Evolutionary conservation across 1,140 invertebrate genomes (phyloP).

Genomic region (Eriosoma lanigerum): DNA sequence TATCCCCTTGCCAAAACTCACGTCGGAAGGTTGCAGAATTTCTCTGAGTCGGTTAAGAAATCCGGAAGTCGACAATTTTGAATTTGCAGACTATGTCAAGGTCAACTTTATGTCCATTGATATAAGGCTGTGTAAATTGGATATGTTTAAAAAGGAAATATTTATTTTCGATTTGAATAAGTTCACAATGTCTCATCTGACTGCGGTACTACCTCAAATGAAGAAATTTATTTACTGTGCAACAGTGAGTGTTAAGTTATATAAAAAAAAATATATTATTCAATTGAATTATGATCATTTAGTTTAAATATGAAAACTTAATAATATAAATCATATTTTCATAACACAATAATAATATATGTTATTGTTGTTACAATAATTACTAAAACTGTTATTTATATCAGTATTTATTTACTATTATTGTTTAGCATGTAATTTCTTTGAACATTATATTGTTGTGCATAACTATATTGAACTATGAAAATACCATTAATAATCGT

Average conservation of each 20-base stretch:
- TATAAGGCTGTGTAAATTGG: constrained; percentile 43
- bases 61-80: not conserved
- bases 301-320: too few relatives aligned
- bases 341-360: too few relatives aligned
- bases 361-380: too few relatives aligned
- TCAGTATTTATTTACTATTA: too few relatives aligned
- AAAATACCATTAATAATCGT: too few relatives aligned
- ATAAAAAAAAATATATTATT: too few relatives aligned
- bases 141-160: constrained; percentile 44
- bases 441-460: too few relatives aligned
- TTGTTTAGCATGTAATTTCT: too few relatives aligned
- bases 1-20: constrained; percentile 57
- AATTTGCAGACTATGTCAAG: constrained; percentile 18
- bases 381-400: too few relatives aligned
- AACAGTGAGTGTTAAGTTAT: constrained; percentile 47
- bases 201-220: constrained; percentile 3
- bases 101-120: constrained; percentile 47
- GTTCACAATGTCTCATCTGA: constrained; percentile 31
- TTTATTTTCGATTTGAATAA: constrained; percentile 43
- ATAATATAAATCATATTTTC: too few relatives aligned
- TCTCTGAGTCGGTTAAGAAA: constrained; percentile 56
- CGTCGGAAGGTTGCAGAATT: constrained; percentile 58
- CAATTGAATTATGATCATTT: too few relatives aligned
- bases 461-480: too few relatives aligned
- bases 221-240: constrained; percentile 50